phyloP scores from a whole-genome alignment of 2,888 invertebrate species.

The Pogonocherus hispidulus region DNA sequence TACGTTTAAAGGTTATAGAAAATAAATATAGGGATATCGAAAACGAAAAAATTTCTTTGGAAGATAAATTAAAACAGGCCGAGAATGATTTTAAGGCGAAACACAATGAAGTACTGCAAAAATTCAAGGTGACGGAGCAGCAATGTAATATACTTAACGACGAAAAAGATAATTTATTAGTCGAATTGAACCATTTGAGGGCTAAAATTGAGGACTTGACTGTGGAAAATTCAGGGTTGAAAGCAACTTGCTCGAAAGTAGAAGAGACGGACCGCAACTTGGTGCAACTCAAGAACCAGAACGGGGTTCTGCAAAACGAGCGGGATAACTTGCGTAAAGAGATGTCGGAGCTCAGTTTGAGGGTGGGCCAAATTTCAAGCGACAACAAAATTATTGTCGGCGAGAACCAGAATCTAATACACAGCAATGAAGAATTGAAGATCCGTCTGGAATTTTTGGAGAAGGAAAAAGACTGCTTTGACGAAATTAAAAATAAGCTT shows the following conservation, averaged over 20 bases:
- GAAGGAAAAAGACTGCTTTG: conserved; percentile 45
- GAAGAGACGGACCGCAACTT: conserved; percentile 23
- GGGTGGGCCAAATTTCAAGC: conserved; percentile 57
- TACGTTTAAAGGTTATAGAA: conserved; percentile 24
- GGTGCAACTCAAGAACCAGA: conserved; percentile 35
- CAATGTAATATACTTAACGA: conserved; percentile 35
- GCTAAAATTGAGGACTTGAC: conserved; percentile 43
- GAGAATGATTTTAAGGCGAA: conserved; percentile 31
- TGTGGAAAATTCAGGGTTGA: conserved; percentile 25
- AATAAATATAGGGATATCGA: conserved; percentile 18
- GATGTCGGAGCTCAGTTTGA: conserved; percentile 56
- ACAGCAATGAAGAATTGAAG: conserved; percentile 59
- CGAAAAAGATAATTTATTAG: conserved; percentile 41
- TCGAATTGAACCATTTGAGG: conserved; percentile 42
- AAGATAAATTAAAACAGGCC: conserved; percentile 28
- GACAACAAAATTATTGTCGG: conserved; percentile 61
- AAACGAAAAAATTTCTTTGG: conserved; percentile 29
- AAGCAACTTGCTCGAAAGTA: conserved; percentile 10
- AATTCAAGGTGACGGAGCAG: conserved; percentile 33
- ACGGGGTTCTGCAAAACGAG: conserved; percentile 40
- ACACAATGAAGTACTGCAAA: conserved; percentile 21
- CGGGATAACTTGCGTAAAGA: conserved; percentile 52
- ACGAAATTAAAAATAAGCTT: conserved; percentile 30
- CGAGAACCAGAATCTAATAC: conserved; percentile 59
- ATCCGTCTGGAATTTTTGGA: conserved; percentile 56